A percentile compares a stretch with the other conserved stretches of the same genome.
Evolutionary conservation across 2,113 vertebrate species (phyloP).

Genomic region (Romanogobio albipinnatus): DNA sequence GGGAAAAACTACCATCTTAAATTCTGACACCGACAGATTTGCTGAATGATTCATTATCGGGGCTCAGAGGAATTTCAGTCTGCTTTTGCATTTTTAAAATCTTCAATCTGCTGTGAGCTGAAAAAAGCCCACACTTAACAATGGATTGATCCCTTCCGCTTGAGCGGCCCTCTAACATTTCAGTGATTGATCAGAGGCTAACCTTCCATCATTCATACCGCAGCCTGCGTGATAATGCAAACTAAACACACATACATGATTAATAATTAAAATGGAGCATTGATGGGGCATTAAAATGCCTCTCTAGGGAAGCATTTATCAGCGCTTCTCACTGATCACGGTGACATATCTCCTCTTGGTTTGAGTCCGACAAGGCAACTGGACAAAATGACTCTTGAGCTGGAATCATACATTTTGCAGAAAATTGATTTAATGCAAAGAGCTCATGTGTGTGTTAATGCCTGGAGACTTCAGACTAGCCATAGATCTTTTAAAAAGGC

Average conservation of each 20-base stretch:
- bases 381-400: background rate
- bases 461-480: background rate
- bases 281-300: slow-evolving; percentile 44
- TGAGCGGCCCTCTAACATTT: slow-evolving; percentile 29
- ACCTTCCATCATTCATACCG: slow-evolving; percentile 52
- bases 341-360: slow-evolving; percentile 33
- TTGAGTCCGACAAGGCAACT: slow-evolving; percentile 15
- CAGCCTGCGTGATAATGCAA: slow-evolving; percentile 48
- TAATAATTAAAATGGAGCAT: slow-evolving; percentile 56
- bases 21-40: slow-evolving; percentile 32
- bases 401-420: background rate
- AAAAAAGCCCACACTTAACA: background rate
- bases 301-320: slow-evolving; percentile 44
- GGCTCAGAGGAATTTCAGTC: slow-evolving; percentile 5
- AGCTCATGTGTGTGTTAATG: background rate
- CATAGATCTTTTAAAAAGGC: background rate
- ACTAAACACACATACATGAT: slow-evolving; percentile 52
- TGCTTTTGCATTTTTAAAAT: slow-evolving; percentile 43
- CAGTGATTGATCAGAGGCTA: slow-evolving; percentile 46
- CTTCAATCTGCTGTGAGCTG: slow-evolving; percentile 37
- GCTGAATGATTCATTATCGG: slow-evolving; percentile 26
- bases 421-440: slow-evolving; percentile 4
- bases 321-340: slow-evolving; percentile 13
- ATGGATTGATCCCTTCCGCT: slow-evolving; percentile 1
- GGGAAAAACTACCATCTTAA: slow-evolving; percentile 14